phyloP scores from a whole-genome alignment of 2,113 vertebrate species.

The Pterocles gutturalis region DNA sequence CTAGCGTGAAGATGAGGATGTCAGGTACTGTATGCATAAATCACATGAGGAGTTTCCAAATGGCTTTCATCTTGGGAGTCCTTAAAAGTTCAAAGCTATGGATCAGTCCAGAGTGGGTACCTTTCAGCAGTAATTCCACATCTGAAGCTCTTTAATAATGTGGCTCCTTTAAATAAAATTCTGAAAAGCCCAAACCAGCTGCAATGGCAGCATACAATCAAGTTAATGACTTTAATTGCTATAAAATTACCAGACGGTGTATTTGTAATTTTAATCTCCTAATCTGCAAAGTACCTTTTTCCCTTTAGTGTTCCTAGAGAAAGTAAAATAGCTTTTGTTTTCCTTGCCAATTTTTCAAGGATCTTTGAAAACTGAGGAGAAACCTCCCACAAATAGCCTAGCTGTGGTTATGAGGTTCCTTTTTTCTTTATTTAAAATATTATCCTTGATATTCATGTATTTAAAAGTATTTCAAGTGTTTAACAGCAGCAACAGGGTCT shows the following conservation, averaged over 20 bases:
- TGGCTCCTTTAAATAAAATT: slow-evolving; percentile 2
- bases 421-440: slow-evolving; percentile 5
- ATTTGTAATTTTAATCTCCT: slow-evolving; percentile 60
- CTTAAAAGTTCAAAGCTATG: background rate
- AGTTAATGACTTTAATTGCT: slow-evolving; percentile 60
- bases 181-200: background rate
- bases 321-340: slow-evolving; percentile 22
- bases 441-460: background rate
- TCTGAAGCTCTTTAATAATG: slow-evolving; percentile 14
- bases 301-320: slow-evolving; percentile 20
- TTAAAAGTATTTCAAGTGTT: background rate
- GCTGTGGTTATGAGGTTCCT: background rate
- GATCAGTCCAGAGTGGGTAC: background rate
- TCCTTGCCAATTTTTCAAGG: slow-evolving; percentile 37
- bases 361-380: slow-evolving; percentile 35
- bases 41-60: slow-evolving; percentile 34
- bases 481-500: background rate
- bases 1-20: slow-evolving; percentile 2
- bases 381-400: slow-evolving; percentile 30
- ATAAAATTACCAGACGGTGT: slow-evolving; percentile 18
- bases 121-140: slow-evolving; percentile 19
- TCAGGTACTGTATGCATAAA: background rate
- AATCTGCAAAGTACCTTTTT: slow-evolving; percentile 35
- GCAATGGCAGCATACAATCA: background rate
- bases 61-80: slow-evolving; percentile 28